Evolutionary conservation across 2,113 vertebrate genomes (phyloP), one percentile per base, ranked within the genome.

Genomic region (Myanophis thanlyinensis): DNA sequence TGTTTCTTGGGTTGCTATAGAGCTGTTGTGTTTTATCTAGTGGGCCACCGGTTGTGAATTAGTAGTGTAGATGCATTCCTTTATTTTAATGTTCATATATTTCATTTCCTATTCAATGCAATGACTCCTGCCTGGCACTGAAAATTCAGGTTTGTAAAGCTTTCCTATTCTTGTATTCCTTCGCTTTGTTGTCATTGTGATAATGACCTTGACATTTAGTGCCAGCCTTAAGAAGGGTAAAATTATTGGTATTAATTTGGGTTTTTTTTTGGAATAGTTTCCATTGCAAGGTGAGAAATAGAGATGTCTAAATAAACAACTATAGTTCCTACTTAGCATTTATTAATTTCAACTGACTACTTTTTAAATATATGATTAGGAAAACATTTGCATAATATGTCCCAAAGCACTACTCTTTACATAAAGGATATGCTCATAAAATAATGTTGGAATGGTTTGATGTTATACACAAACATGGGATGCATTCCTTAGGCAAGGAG

Each of bases 331-430:
- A 27, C 52, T 6, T 93, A 0, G 0, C 49, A 94, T 92, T 96
- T 84, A 94, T 93, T 93, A 54, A 44, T 93, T 97, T 94, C 93
- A 93, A 95, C 91, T 96, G 94, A 95, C 95, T 95, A 93, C 92
- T 95, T 94, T 96, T 95, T 96, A 54, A 95, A 95, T 96, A 96
- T 95, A 95, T 94, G 95, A 94, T 96, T 93, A 94, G 90, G 94
- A 96, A 97, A 97, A 97, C 96, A 97, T 97, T 97, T 97, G 93
- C 95, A 90, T 96, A 96, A 94, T 96, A 96, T 96, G 96, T 94
- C 88, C 90, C 92, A 30, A 95, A 96, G 90, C 95, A 95, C 95
- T 97, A 92, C 95, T 56, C 92, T 93, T 94, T 90, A 95, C 53
- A 95, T 96, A 96, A 96, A 96, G 94, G 94, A 95, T 94, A 93